Evolutionary conservation across 2,113 vertebrate species (phyloP), one percentile per base, ranked within the genome.

Genomic region (Orthonyx spaldingii): DNA sequence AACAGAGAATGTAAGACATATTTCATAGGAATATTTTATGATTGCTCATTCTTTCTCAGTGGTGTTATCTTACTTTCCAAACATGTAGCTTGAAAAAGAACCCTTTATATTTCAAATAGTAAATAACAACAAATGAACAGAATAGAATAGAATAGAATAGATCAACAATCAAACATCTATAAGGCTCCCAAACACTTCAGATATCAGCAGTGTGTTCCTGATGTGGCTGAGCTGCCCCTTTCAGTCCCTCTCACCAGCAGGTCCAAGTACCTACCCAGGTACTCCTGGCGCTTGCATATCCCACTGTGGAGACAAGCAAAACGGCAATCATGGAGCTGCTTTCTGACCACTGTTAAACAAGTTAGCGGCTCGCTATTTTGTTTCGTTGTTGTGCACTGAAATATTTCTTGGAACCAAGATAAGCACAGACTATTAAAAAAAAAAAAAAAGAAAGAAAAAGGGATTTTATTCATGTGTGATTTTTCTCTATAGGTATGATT

Each of bases 351-450:
- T 32, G 57, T 41, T 95, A 93, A 82, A 89, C 47, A 93, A 65
- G 52, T 52, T 82, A 50, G 33, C 89, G 84, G 16, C 61, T 96
- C 0, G 0, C 46, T 84, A 5, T 88, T 95, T 53, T 24, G 85
- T 93, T 97, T 87, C 86, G 86, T 60, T 37, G 4, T 37, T n/a
- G 8, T 77, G 47, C 37, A 74, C 23, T 66, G 93, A 87, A 97
- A 96, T 93, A 81, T 97, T 94, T 94, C 86, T 82, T 81, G 83
- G 82, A 91, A 76, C 27, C 57, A 83, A 81, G 26, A 84, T 78
- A 96, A 96, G 50, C 32, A 91, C 32, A 91, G 46, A 49, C 30
- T 78, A 28, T 86, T 95, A 21, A 56, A 52, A n/a, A 68, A 44
- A 57, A 27, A 64, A 77, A 79, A n/a, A n/a, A n/a, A n/a, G n/a